phyloP scores from a whole-genome alignment of 2,113 vertebrate genomes.

The Petaurus breviceps region DNA sequence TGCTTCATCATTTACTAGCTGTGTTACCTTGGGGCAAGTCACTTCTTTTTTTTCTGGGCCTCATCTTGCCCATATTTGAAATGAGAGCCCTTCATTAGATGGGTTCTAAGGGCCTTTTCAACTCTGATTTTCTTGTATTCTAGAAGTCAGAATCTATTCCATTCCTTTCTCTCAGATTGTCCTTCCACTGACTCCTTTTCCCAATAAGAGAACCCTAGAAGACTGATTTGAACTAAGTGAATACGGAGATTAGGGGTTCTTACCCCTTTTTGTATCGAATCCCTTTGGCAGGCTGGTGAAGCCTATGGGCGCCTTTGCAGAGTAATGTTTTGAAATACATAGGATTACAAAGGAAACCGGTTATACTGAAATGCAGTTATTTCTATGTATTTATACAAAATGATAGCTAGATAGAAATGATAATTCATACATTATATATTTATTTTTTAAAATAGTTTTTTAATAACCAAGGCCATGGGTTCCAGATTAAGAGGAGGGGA shows the following conservation, averaged over 20 bases:
- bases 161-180: not conserved
- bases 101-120: not conserved
- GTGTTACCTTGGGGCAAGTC: not conserved
- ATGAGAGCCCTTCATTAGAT: not conserved
- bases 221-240: not conserved
- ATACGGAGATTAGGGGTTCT: not conserved
- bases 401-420: not conserved
- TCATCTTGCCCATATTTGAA: not conserved
- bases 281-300: not conserved
- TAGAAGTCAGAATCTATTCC: not conserved
- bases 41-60: not conserved
- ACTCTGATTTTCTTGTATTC: not conserved
- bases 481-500: not conserved
- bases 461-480: not conserved
- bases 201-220: not conserved
- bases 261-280: not conserved
- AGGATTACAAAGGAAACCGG: not conserved
- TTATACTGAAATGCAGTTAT: not conserved
- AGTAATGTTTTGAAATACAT: not conserved
- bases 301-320: not conserved
- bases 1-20: not conserved
- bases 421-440: not conserved
- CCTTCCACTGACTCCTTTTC: not conserved
- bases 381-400: not conserved
- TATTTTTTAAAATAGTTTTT: not conserved